Base-by-base conservation (phyloP, 2,797 vertebrate genomes). In the Pipistrellus kuhlii region DNA sequence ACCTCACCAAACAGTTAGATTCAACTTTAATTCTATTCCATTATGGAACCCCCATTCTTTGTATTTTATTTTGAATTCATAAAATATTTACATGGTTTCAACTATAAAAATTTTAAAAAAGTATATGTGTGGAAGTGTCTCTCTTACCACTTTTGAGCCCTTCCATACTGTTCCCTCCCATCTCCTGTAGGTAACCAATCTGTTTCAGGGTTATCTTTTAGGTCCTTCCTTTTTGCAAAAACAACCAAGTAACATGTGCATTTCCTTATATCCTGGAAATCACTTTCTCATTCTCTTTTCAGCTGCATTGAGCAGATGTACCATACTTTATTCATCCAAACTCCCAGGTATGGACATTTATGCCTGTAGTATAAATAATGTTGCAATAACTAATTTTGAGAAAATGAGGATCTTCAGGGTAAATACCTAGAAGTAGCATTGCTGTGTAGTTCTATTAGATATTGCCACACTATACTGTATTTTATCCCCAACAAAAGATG, bases 41-140 rank as follows among this genome's bases (percentile, higher is more conserved):
- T 32, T 57, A 66, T 41, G 69, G 32, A 82, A 57, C 44, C 11
- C 25, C 21, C 38, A 7, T 17, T n/a, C 23, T 86, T 86, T 72
- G 85, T 38, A 75, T 51, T 82, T 85, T 84, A 88, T 59, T 93
- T 78, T 86, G n/a, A 78, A 78, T 17, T 59, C 4, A 3, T 68
- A 55, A 89, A 85, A 78, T 30, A 86, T 57, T 66, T 83, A 57
- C 44, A 83, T 62, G 53, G 5, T 59, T 86, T 62, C 75, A 78
- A 64, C 88, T 55, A 32, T 59, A 83, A 59, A 35, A 59, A 77
- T 66, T 1, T 35, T 55, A 38, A 51, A 80, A 80, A 83, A 53
- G 11, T 38, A 4, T 10, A 38, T 5, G 18, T 0, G 41, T 6
- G 7, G 20, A 30, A 48, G 17, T 35, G 4, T 51, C 55, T 44